Conservation (phyloP, 2,888 invertebrate genomes). For the Chrysolina americana region DNA sequence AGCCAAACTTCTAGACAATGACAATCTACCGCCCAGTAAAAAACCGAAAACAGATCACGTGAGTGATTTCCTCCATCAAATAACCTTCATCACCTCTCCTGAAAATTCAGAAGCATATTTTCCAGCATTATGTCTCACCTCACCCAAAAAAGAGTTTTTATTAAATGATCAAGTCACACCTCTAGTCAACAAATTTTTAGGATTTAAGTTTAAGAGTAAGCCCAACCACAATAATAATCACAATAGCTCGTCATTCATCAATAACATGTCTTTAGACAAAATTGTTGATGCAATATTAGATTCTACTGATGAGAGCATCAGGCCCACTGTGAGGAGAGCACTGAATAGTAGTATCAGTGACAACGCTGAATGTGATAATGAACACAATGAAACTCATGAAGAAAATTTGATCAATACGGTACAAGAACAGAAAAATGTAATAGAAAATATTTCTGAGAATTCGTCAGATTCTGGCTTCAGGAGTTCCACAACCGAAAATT, state of each 20-base stretch:
- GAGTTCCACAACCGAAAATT: constrained; percentile 61
- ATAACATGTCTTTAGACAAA: constrained; percentile 74
- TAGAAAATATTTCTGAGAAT: constrained; percentile 52
- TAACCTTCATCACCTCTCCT: constrained; percentile 60
- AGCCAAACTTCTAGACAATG: constrained; percentile 63
- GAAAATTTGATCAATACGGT: constrained; percentile 61
- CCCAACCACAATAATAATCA: constrained; percentile 61
- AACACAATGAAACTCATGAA: constrained; percentile 63
- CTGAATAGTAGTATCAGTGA: constrained; percentile 54
- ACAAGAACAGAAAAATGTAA: constrained; percentile 52
- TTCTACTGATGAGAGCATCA: constrained; percentile 71
- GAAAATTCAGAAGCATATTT: constrained; percentile 55
- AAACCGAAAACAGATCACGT: constrained; percentile 67
- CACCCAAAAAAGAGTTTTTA: constrained; percentile 40
- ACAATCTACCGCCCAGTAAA: constrained; percentile 56
- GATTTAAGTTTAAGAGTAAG: constrained; percentile 73
- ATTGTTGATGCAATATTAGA: constrained; percentile 77
- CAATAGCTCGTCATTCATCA: constrained; percentile 72
- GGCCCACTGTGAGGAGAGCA: constrained; percentile 55
- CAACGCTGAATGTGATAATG: constrained; percentile 54
- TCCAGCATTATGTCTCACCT: constrained; percentile 43
- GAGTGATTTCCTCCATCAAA: constrained; percentile 64
- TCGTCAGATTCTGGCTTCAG: constrained; percentile 67
- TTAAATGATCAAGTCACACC: constrained; percentile 71
- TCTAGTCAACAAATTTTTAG: constrained; percentile 74